phyloP scores from a whole-genome alignment of 2,888 invertebrate genomes.

The Drosophila lacicola region DNA sequence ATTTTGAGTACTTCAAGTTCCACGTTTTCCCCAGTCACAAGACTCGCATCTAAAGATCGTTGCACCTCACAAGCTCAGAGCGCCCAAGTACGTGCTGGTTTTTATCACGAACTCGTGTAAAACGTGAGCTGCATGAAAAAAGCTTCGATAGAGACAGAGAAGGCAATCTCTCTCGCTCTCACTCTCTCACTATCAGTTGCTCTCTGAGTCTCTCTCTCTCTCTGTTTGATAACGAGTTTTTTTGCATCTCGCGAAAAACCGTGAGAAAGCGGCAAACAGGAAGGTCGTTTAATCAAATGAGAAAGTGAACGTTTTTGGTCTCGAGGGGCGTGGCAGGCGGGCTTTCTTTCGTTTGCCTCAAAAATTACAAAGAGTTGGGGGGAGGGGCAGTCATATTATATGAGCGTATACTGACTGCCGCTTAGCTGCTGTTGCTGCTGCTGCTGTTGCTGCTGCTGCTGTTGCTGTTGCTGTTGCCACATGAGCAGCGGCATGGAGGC shows the following conservation, averaged over 20 bases:
- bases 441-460: conserved; percentile 83
- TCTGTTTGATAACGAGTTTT: conserved; percentile 67
- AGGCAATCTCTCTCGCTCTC: neutral
- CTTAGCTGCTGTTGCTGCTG: conserved; percentile 14
- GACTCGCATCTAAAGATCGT: conserved; percentile 34
- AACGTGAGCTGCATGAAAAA: conserved; percentile 38
- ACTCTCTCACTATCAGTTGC: neutral
- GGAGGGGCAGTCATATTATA: neutral
- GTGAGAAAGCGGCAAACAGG: conserved; percentile 72
- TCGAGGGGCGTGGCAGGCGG: conserved; percentile 27
- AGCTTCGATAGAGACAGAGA: conserved; percentile 1
- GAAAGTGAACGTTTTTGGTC: conserved; percentile 53
- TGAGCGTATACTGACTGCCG: conserved; percentile 62
- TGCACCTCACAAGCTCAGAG: conserved; percentile 28
- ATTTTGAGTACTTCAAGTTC: neutral
- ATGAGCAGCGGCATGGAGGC: conserved; percentile 89
- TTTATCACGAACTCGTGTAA: conserved; percentile 27
- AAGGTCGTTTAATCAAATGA: conserved; percentile 71
- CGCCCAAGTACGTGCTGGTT: conserved; percentile 15
- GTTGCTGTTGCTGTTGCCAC: conserved; percentile 85
- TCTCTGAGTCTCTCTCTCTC: conserved; percentile 11
- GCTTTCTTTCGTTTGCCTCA: conserved; percentile 19
- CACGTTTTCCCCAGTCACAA: conserved; percentile 11
- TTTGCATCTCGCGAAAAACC: conserved; percentile 51
- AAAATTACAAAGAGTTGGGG: neutral